phyloP scores from a whole-genome alignment of 2,888 invertebrate genomes.

The Ephialtes manifestator region DNA sequence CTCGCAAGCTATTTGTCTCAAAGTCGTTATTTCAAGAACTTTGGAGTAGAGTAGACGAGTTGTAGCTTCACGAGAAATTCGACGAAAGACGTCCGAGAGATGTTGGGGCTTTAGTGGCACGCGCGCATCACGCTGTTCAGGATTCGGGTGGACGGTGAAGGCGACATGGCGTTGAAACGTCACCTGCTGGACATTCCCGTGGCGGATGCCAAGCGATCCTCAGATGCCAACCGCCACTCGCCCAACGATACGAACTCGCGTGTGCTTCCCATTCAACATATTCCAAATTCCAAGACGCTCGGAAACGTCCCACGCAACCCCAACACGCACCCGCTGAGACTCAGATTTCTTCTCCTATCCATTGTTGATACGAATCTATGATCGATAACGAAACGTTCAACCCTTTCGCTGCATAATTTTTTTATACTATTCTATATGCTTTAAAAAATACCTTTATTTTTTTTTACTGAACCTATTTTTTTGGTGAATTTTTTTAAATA shows the following conservation, averaged over 20 bases:
- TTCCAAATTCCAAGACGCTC: conserved; percentile 80
- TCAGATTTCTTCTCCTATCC: conserved; percentile 25
- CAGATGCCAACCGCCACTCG: conserved; percentile 78
- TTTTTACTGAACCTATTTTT: too few relatives aligned
- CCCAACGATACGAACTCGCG: conserved; percentile 59
- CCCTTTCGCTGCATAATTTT: too few relatives aligned
- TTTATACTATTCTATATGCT: too few relatives aligned
- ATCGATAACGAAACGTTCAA: too few relatives aligned
- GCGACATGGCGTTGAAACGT: conserved; percentile 82
- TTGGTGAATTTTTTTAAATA: too few relatives aligned
- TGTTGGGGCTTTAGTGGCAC: conserved; percentile 69
- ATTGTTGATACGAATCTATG: conserved; percentile 16
- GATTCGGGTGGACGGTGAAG: conserved; percentile 65
- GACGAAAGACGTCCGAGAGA: conserved; percentile 67
- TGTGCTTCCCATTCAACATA: conserved; percentile 70
- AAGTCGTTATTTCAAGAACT: conserved; percentile 58
- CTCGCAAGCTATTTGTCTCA: conserved; percentile 64
- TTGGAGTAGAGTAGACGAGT: conserved; percentile 47
- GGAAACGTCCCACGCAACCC: conserved; percentile 20
- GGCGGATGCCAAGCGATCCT: conserved; percentile 81
- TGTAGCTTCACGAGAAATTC: conserved; percentile 62
- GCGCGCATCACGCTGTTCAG: conserved; percentile 75
- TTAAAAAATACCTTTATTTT: too few relatives aligned
- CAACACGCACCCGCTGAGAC: background rate
- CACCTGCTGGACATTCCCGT: conserved; percentile 83